phyloP scores from a whole-genome alignment of 2,888 invertebrate genomes.

The Ochropleura leucogaster region DNA sequence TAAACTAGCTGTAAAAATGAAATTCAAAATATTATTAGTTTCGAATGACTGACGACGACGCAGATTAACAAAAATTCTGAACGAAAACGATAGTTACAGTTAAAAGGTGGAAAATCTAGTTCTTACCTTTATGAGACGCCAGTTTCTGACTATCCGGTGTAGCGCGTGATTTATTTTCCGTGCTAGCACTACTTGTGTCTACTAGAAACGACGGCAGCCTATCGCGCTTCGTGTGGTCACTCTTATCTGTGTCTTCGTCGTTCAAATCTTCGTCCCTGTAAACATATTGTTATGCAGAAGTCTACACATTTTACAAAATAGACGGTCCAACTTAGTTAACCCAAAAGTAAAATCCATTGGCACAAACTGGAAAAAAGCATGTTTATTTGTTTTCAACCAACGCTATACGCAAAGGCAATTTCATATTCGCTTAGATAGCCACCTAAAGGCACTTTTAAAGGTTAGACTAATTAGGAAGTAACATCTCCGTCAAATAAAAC shows the following conservation, averaged over 20 bases:
- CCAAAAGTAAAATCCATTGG: background rate
- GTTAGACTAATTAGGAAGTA: background rate
- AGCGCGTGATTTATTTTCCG: slow-evolving; percentile 79
- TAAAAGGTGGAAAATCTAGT: background rate
- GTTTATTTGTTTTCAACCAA: background rate
- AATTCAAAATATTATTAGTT: slow-evolving; percentile 14
- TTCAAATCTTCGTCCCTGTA: slow-evolving; percentile 74
- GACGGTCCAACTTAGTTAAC: background rate
- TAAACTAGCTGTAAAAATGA: slow-evolving; percentile 46
- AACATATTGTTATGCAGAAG: background rate
- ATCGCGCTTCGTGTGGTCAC: slow-evolving; percentile 71
- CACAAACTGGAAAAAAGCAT: background rate
- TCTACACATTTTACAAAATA: background rate
- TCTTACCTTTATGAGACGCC: slow-evolving; percentile 73
- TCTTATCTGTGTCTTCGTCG: slow-evolving; percentile 72
- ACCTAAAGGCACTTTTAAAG: background rate
- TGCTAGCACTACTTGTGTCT: slow-evolving; percentile 78
- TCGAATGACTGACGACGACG: no score
- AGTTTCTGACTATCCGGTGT: slow-evolving; percentile 81
- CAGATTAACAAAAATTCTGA: background rate
- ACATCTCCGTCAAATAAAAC: background rate
- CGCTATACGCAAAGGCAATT: background rate
- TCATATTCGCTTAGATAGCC: background rate
- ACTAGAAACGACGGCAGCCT: slow-evolving; percentile 77
- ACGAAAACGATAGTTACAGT: no score